Percentiles rank a stretch among this genome's conserved stretches.
Conservation (phyloP, 2,888 invertebrate species). For the Mylabris sibirica region DNA sequence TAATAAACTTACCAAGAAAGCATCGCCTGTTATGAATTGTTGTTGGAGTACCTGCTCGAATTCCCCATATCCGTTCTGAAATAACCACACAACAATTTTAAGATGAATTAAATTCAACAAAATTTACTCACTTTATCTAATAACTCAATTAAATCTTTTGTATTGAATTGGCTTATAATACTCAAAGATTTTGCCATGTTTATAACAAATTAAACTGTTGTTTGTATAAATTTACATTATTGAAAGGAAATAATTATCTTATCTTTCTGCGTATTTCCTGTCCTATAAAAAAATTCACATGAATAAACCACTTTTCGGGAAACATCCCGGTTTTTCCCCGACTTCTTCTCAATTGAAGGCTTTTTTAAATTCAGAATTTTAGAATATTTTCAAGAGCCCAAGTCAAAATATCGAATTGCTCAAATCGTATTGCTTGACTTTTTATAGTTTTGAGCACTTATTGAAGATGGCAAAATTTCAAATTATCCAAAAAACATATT, state of each 20-base stretch:
- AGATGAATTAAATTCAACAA: neutral
- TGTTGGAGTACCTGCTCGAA: neutral
- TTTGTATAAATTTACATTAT: neutral
- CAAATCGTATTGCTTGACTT: too few species aligned
- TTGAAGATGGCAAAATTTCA: too few species aligned
- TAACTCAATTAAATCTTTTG: neutral
- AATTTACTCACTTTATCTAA: neutral
- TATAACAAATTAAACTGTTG: neutral
- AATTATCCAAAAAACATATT: too few species aligned
- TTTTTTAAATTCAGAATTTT: too few species aligned
- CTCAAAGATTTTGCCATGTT: neutral
- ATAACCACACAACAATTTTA: neutral
- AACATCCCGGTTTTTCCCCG: too few species aligned
- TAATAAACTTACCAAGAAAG: neutral
- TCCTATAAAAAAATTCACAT: too few species aligned
- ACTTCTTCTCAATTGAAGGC: too few species aligned
- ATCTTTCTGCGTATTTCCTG: neutral
- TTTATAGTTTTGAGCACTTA: too few species aligned
- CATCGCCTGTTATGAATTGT: neutral
- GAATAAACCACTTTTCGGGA: too few species aligned
- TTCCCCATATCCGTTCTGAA: slow-evolving; percentile 2
- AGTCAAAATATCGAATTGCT: too few species aligned
- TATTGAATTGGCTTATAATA: neutral
- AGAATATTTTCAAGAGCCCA: too few species aligned
- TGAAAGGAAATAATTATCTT: slow-evolving; percentile 6